Evolutionary conservation across 64 coral and sea anemone species (phyloP).

Genomic region (Montipora sp.): DNA sequence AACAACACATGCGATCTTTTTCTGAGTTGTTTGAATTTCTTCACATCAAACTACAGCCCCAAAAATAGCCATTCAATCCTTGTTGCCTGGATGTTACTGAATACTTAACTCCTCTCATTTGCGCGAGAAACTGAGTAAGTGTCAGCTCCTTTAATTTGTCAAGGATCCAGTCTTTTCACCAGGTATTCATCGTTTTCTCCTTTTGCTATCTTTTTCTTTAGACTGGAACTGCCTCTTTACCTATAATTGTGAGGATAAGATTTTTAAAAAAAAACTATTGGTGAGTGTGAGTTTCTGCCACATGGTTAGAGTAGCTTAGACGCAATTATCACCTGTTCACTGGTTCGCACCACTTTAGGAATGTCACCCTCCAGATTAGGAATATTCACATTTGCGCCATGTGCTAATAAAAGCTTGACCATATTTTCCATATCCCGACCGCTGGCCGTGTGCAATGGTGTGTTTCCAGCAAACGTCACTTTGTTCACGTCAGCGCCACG

Average conservation of each 20-base stretch:
- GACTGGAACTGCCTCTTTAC: slow-evolving; percentile 31
- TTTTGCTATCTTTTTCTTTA: slow-evolving; percentile 7
- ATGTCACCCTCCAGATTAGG: slow-evolving; percentile 89
- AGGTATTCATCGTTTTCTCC: background rate
- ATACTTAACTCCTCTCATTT: background rate
- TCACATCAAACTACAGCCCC: background rate
- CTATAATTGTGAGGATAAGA: background rate
- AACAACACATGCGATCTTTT: background rate
- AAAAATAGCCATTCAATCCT: background rate
- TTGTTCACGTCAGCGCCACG: slow-evolving; percentile 77
- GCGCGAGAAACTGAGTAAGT: background rate
- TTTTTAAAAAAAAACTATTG: too few species aligned
- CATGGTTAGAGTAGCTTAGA: background rate
- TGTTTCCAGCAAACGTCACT: slow-evolving; percentile 93
- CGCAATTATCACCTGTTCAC: slow-evolving; percentile 51
- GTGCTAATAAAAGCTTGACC: slow-evolving; percentile 70
- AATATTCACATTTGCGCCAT: slow-evolving; percentile 87
- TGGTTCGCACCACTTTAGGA: slow-evolving; percentile 76
- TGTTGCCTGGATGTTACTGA: background rate
- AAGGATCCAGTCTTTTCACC: background rate
- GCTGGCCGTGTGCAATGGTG: slow-evolving; percentile 87
- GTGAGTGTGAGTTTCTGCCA: background rate
- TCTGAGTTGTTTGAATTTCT: background rate
- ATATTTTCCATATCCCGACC: slow-evolving; percentile 90
- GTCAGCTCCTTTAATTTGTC: background rate